phyloP scores from a whole-genome alignment of 1,140 invertebrate genomes.

The Bombus fervidus region DNA sequence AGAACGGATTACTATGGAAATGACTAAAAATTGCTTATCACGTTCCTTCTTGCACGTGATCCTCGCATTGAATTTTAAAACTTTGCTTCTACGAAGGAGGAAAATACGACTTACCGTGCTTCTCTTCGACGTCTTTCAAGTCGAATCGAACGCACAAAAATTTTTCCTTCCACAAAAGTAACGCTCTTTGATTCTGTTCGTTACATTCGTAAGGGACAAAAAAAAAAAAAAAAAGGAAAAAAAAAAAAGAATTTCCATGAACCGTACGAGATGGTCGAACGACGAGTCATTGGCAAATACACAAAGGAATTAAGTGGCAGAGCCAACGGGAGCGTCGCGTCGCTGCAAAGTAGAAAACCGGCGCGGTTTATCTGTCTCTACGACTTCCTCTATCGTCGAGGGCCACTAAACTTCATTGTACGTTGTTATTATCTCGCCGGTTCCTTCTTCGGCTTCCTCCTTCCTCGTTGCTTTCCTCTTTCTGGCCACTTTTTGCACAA shows the following conservation, averaged over 20 bases:
- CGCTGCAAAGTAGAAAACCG: background rate
- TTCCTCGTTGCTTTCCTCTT: background rate
- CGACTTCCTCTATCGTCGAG: background rate
- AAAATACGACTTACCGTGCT: too few relatives aligned
- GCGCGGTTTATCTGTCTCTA: background rate
- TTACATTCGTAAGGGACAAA: background rate
- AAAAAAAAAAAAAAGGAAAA: background rate
- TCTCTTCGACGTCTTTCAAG: too few relatives aligned
- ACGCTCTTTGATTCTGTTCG: background rate
- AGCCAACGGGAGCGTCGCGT: background rate
- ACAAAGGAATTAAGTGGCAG: background rate
- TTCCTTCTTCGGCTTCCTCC: conserved; percentile 6
- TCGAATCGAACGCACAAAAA: background rate
- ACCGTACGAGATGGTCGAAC: background rate
- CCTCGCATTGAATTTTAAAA: too few relatives aligned
- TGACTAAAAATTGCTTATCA: background rate
- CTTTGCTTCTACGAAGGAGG: too few relatives aligned
- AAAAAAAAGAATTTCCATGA: background rate
- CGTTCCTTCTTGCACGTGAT: too few relatives aligned
- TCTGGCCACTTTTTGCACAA: too few relatives aligned
- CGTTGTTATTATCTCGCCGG: conserved; percentile 37
- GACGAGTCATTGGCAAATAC: background rate
- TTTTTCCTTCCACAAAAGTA: background rate
- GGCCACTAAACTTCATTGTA: conserved; percentile 41
- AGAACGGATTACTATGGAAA: background rate